phyloP scores from a whole-genome alignment of 2,797 vertebrate genomes.

The Tangara arthus region DNA sequence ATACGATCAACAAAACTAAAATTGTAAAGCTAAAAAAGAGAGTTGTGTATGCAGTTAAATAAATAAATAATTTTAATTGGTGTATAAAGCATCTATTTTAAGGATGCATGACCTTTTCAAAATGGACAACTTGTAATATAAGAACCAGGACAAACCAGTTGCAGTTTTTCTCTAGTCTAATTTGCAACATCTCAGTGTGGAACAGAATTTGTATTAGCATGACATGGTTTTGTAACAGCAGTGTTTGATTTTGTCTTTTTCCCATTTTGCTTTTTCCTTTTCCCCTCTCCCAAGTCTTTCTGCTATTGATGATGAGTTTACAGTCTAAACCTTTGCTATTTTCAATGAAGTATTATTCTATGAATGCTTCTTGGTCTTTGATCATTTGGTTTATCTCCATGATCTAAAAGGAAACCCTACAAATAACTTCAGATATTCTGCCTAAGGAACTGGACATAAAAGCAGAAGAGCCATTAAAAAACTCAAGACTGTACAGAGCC shows the following conservation, averaged over 20 bases:
- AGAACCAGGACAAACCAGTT: slow-evolving; percentile 47
- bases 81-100: slow-evolving; percentile 65
- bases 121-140: slow-evolving; percentile 55
- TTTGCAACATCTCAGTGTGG: background rate
- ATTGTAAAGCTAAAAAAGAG: slow-evolving; percentile 32
- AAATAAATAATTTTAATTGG: slow-evolving; percentile 23
- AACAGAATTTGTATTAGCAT: background rate
- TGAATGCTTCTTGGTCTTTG: background rate
- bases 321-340: background rate
- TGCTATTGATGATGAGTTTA: background rate
- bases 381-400: background rate
- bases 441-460: background rate
- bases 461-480: background rate
- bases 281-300: background rate
- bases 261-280: background rate
- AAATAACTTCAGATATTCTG: background rate
- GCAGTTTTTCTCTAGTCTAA: slow-evolving; percentile 12
- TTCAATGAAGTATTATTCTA: background rate
- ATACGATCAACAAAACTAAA: background rate
- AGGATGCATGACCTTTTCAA: slow-evolving; percentile 53
- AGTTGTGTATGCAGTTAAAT: slow-evolving; percentile 3
- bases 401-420: background rate
- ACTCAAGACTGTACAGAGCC: background rate
- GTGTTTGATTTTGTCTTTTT: background rate
- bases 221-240: background rate